Conservation (phyloP, 2,797 vertebrate species). For the Meda fulgida region DNA sequence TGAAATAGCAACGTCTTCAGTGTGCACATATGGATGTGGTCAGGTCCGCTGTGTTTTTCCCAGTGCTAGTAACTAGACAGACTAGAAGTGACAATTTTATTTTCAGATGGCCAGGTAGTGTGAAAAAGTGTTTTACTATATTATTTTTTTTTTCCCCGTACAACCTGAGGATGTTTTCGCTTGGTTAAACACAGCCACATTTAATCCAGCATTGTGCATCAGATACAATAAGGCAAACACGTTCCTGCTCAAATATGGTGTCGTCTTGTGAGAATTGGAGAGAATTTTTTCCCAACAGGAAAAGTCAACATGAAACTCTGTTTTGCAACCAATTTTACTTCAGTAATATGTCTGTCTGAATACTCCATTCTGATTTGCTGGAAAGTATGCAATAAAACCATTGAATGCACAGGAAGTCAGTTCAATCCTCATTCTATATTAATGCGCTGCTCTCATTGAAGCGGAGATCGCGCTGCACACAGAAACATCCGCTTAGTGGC, state of each 20-base stretch:
- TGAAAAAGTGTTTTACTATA: background rate
- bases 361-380: background rate
- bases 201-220: background rate
- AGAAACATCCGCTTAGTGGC: too few relatives aligned
- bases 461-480: too few relatives aligned
- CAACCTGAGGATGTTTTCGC: background rate
- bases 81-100: constrained; percentile 68
- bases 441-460: background rate
- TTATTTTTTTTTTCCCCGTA: background rate
- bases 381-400: background rate
- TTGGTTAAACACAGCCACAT: background rate
- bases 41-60: constrained; percentile 56
- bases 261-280: constrained; percentile 10
- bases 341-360: background rate
- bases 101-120: constrained; percentile 65
- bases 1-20: constrained; percentile 50
- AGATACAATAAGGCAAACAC: background rate
- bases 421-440: background rate
- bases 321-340: background rate
- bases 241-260: background rate
- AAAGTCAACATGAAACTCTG: too few relatives aligned
- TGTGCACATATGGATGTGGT: constrained; percentile 65
- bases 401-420: background rate
- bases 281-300: background rate
- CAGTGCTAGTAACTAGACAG: constrained; percentile 60